A percentile compares a stretch with the other conserved stretches of the same genome.
phyloP scores from a whole-genome alignment of 2,888 invertebrate genomes.

The Chrysomela aeneicollis region DNA sequence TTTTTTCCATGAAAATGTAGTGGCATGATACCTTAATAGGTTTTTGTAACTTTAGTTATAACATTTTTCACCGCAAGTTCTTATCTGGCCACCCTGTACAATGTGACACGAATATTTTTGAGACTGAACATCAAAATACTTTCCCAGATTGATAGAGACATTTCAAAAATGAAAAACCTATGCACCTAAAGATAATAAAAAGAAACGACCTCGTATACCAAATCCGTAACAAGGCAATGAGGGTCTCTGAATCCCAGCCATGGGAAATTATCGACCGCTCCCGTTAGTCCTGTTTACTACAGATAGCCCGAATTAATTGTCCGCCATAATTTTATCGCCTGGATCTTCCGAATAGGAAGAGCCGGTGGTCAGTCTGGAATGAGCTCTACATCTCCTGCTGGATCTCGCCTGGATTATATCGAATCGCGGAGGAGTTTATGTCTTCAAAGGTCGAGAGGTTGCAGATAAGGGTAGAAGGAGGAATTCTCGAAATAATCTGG shows the following conservation, averaged over 20 bases:
- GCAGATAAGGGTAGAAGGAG: background rate
- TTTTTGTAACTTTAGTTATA: no score
- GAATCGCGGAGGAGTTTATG: background rate
- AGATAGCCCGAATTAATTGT: conserved; percentile 50
- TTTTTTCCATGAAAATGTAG: no score
- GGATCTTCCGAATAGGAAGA: conserved; percentile 35
- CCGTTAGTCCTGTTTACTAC: conserved; percentile 41
- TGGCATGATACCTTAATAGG: no score
- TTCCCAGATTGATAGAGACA: no score
- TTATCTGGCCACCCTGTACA: no score
- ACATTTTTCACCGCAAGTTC: no score
- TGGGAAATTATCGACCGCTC: background rate
- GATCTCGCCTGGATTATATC: conserved; percentile 4
- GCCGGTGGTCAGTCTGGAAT: conserved; percentile 42
- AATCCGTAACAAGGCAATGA: background rate
- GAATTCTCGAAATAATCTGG: background rate
- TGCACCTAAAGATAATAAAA: no score
- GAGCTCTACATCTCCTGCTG: background rate
- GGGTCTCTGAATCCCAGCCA: background rate
- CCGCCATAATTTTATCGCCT: conserved; percentile 51
- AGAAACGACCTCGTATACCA: no score
- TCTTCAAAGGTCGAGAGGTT: conserved; percentile 3
- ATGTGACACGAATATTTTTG: no score
- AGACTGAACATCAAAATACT: no score
- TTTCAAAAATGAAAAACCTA: no score